Percentiles rank a stretch among this genome's conserved stretches.
phyloP scores from a whole-genome alignment of 1,140 invertebrate genomes.

The Drosophila melanica region DNA sequence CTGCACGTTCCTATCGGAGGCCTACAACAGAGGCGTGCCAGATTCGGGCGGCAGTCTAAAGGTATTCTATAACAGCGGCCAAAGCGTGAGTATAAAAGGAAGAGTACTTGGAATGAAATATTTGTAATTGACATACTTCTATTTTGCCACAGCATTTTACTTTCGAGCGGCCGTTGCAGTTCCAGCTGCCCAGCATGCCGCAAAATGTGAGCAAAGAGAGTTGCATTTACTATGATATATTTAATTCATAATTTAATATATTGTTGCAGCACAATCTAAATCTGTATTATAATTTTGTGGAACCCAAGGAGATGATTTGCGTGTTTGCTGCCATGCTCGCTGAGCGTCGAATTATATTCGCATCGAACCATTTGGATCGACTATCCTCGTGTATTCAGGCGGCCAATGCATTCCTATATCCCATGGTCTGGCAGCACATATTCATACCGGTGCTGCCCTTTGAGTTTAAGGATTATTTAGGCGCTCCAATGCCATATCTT shows the following conservation, averaged over 20 bases:
- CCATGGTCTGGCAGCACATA: conserved; percentile 99
- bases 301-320: conserved; percentile 95
- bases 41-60: conserved; percentile 85
- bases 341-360: conserved; percentile 95
- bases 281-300: conserved; percentile 97
- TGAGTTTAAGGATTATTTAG: conserved; percentile 94
- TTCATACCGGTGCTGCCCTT: conserved; percentile 97
- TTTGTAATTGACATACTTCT: neutral
- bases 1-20: conserved; percentile 87
- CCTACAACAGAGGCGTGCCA: conserved; percentile 88
- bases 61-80: conserved; percentile 86
- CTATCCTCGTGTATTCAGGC: conserved; percentile 97
- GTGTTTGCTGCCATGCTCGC: conserved; percentile 97
- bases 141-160: conserved; percentile 88
- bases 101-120: conserved; percentile 8
- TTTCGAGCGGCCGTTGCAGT: conserved; percentile 91
- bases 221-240: neutral
- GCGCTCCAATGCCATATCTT: conserved; percentile 97
- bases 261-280: conserved; percentile 94
- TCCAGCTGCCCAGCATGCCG: conserved; percentile 95
- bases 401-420: conserved; percentile 96
- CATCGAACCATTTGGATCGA: conserved; percentile 92
- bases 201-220: conserved; percentile 92
- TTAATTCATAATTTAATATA: conserved; percentile 47
- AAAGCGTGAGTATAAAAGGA: conserved; percentile 84